Conservation (phyloP, 2,888 invertebrate genomes). For the Pseudanteris insignis region DNA sequence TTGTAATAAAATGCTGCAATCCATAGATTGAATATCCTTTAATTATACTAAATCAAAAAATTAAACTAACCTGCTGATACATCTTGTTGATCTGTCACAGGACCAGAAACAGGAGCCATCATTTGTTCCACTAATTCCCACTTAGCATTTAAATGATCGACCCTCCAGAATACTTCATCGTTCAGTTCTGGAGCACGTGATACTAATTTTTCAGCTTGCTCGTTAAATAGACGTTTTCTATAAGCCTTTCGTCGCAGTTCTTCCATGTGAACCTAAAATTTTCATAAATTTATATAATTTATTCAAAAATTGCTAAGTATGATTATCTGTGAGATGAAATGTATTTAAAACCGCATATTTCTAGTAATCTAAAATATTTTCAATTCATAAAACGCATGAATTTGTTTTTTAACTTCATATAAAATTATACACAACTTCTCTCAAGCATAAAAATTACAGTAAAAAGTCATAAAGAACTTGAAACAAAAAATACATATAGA, state of each 20-base stretch:
- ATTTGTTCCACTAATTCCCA: slow-evolving; percentile 81
- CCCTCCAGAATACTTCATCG: slow-evolving; percentile 77
- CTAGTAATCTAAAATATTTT: not conserved
- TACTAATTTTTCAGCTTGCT: slow-evolving; percentile 80
- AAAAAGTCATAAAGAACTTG: too few relatives aligned
- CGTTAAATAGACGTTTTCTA: slow-evolving; percentile 78
- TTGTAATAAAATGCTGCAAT: not conserved
- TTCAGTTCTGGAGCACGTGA: slow-evolving; percentile 71
- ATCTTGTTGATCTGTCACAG: slow-evolving; percentile 60
- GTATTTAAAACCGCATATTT: slow-evolving; percentile 10
- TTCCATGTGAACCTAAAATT: slow-evolving; percentile 77
- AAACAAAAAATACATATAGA: too few relatives aligned
- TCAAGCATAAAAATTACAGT: too few relatives aligned
- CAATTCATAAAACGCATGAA: slow-evolving; percentile 3
- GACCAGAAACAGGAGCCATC: slow-evolving; percentile 71
- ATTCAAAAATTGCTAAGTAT: too few relatives aligned
- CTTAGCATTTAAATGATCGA: slow-evolving; percentile 79
- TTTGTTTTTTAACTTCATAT: not conserved
- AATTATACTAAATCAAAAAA: slow-evolving; percentile 5
- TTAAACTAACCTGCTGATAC: slow-evolving; percentile 60
- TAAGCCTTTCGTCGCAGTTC: slow-evolving; percentile 79
- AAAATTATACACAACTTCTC: too few relatives aligned
- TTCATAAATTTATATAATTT: too few relatives aligned
- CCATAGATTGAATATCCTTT: too few relatives aligned
- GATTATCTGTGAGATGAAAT: too few relatives aligned